Evolutionary conservation across 2,888 invertebrate species (phyloP).

Genomic region (Cordilura impudica): DNA sequence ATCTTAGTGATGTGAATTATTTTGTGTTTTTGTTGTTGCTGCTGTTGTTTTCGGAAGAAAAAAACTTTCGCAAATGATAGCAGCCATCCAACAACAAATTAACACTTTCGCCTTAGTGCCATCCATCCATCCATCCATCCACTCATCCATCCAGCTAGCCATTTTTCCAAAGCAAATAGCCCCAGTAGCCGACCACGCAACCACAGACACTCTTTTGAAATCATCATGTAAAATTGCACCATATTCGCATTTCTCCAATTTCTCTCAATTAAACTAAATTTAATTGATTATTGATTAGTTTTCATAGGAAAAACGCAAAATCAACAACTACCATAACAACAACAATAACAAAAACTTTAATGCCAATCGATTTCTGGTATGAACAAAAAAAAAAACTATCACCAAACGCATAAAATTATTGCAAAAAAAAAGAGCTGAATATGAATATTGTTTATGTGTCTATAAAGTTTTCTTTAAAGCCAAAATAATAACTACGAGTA

Average conservation of each 20-base stretch:
- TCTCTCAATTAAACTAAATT: constrained; percentile 63
- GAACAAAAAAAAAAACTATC: constrained; percentile 7
- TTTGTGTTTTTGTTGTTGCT: constrained; percentile 11
- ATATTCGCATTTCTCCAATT: constrained; percentile 62
- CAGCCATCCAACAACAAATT: constrained; percentile 56
- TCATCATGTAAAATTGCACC: constrained; percentile 59
- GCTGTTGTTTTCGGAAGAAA: constrained; percentile 55
- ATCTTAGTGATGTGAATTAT: constrained; percentile 23
- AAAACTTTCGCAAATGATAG: constrained; percentile 52
- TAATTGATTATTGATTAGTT: constrained; percentile 62
- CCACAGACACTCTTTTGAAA: constrained; percentile 32
- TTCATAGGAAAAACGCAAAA: constrained; percentile 43
- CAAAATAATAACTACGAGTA: constrained; percentile 10
- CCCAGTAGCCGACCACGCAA: background rate
- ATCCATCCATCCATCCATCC: constrained; percentile 30
- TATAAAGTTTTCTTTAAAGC: background rate
- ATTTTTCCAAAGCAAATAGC: constrained; percentile 19
- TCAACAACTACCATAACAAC: constrained; percentile 16
- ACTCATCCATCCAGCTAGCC: constrained; percentile 24
- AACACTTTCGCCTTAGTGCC: constrained; percentile 65
- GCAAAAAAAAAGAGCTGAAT: background rate
- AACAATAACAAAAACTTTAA: constrained; percentile 29
- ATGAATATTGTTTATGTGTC: background rate
- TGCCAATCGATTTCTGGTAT: constrained; percentile 58
- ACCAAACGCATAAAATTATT: constrained; percentile 34